These are phyloP conservation scores for Eupithecia abbreviata DNA, from an alignment of 2,888 invertebrate genomes.

Conservation along the genomic window DNA sequence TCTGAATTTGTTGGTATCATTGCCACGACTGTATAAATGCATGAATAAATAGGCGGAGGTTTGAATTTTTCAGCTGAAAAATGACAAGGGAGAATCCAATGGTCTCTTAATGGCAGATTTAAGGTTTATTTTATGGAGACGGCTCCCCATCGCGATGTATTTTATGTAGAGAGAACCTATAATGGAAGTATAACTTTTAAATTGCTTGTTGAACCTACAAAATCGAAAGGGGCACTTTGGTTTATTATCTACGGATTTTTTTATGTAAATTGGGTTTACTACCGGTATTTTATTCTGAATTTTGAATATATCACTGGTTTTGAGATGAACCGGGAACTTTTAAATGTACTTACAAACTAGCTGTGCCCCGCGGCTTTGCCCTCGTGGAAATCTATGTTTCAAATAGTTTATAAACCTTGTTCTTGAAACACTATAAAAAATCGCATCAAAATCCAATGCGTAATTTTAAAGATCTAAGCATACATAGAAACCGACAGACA, in stretches of 20 bases:
- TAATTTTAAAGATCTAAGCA: too few relatives aligned
- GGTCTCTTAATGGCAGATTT: conserved; percentile 38
- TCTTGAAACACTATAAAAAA: too few relatives aligned
- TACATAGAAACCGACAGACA: too few relatives aligned
- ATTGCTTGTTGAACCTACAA: conserved; percentile 24
- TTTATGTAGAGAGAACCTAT: conserved; percentile 37
- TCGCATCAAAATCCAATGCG: too few relatives aligned
- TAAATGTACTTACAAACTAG: neutral
- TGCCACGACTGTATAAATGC: conserved; percentile 9
- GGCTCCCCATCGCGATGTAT: conserved; percentile 30
- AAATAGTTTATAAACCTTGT: too few relatives aligned
- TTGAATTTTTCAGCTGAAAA: conserved; percentile 42
- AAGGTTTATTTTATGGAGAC: conserved; percentile 37
- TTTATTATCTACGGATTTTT: conserved; percentile 1
- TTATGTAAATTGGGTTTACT: conserved; percentile 5
- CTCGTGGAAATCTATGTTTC: too few relatives aligned
- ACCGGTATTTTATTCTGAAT: neutral
- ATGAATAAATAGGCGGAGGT: conserved; percentile 39
- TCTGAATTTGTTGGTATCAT: neutral
- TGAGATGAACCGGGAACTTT: neutral
- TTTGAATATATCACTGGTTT: conserved; percentile 3
- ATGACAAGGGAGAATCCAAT: conserved; percentile 34
- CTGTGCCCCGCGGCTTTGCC: too few relatives aligned
- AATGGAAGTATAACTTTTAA: conserved; percentile 41
- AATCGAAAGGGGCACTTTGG: conserved; percentile 2